phyloP scores from a whole-genome alignment of 1,140 invertebrate genomes.

The Drosophila seguyi region DNA sequence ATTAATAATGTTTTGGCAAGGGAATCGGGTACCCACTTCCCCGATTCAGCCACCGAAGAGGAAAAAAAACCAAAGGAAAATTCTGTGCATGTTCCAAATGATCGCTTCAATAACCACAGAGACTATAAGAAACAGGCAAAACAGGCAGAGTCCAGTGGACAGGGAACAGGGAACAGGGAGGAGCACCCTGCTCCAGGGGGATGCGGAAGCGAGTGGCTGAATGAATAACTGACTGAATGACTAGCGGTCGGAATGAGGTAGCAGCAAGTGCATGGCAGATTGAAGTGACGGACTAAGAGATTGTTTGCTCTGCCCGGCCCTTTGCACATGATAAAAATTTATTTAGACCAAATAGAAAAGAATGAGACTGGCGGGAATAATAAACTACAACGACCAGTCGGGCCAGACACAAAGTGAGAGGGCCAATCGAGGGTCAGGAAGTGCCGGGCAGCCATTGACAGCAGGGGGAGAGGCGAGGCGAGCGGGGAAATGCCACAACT shows the following conservation, averaged over 20 bases:
- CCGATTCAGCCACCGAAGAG: neutral
- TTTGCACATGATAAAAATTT: conserved; percentile 83
- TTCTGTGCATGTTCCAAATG: conserved; percentile 83
- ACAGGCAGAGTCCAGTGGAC: conserved; percentile 10
- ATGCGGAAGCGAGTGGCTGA: conserved; percentile 53
- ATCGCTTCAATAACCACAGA: conserved; percentile 85
- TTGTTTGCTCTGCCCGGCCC: conserved; percentile 35
- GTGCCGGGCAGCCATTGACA: conserved; percentile 52
- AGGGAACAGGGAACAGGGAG: neutral
- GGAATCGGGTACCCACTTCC: neutral
- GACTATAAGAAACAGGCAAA: conserved; percentile 79
- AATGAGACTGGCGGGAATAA: conserved; percentile 79
- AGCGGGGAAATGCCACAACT: conserved; percentile 34
- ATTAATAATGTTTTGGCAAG: conserved; percentile 66
- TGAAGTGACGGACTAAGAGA: conserved; percentile 46
- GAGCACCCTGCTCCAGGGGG: neutral
- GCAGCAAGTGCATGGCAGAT: conserved; percentile 39
- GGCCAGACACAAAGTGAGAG: conserved; percentile 46
- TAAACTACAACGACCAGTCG: conserved; percentile 67
- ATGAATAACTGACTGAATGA: conserved; percentile 46
- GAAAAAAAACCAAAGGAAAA: conserved; percentile 57
- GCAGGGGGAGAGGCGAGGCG: neutral
- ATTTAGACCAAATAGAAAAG: conserved; percentile 83
- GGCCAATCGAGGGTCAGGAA: conserved; percentile 51
- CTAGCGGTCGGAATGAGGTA: conserved; percentile 35